phyloP scores from a whole-genome alignment of 2,888 invertebrate species.

The Drosophila conformis region DNA sequence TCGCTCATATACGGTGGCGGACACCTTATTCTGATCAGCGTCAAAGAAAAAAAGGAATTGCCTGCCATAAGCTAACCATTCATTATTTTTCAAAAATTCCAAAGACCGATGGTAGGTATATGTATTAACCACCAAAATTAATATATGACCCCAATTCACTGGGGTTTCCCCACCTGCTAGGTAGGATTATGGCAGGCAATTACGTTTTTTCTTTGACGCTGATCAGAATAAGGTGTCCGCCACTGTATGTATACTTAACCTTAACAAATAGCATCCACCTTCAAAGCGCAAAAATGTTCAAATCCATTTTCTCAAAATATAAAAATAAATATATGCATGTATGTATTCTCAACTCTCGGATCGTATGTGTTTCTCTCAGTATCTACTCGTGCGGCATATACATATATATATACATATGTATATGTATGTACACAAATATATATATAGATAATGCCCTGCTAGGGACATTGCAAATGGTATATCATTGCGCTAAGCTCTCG shows the following conservation, averaged over 20 bases:
- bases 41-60: no score
- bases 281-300: slow-evolving; percentile 61
- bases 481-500: slow-evolving; percentile 24
- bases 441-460: slow-evolving; percentile 45
- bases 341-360: slow-evolving; percentile 12
- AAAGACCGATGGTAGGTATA: no score
- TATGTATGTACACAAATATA: slow-evolving; percentile 13
- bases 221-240: no score
- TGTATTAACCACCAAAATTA: no score
- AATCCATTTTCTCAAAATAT: slow-evolving; percentile 73
- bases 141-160: no score
- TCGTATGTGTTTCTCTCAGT: slow-evolving; percentile 34
- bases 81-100: no score
- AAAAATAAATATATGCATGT: slow-evolving; percentile 71
- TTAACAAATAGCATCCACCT: slow-evolving; percentile 79
- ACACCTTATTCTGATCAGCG: no score
- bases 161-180: no score
- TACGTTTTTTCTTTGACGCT: no score
- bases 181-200: no score
- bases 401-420: neutral
- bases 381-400: slow-evolving; percentile 21
- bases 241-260: slow-evolving; percentile 75
- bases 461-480: slow-evolving; percentile 40
- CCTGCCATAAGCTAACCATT: no score
- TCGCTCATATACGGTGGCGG: slow-evolving; percentile 43